A percentile compares a stretch with the other conserved stretches of the same genome.
Conservation (phyloP, 2,888 invertebrate genomes). For the Thera britannica region DNA sequence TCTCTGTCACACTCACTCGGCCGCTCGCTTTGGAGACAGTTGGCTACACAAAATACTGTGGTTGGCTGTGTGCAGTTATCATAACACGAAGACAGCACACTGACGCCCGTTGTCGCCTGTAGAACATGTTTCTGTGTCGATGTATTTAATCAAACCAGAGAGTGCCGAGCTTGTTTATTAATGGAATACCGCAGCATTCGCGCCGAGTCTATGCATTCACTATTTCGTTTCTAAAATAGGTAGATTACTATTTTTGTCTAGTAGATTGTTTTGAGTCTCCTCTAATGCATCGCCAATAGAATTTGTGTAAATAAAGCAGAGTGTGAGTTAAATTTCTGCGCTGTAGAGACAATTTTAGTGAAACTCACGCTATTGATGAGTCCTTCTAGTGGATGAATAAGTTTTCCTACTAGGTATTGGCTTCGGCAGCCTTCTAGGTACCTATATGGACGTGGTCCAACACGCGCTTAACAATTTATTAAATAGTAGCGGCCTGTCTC, state of each 20-base stretch:
- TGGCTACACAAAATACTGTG: conserved; percentile 9
- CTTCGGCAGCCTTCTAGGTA: too few relatives aligned
- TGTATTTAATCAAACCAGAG: conserved; percentile 8
- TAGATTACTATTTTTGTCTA: conserved; percentile 1
- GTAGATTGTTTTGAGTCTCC: too few relatives aligned
- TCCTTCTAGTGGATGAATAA: too few relatives aligned
- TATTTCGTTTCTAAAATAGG: conserved; percentile 7
- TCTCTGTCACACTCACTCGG: conserved; percentile 57
- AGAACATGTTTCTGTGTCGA: conserved; percentile 16
- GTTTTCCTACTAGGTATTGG: too few relatives aligned
- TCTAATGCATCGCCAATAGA: too few relatives aligned
- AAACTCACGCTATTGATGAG: too few relatives aligned
- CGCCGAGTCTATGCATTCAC: neutral
- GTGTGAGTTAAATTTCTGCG: too few relatives aligned
- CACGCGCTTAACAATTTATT: too few relatives aligned
- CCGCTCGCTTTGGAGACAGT: conserved; percentile 31
- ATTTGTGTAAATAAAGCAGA: too few relatives aligned
- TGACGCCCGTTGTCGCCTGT: conserved; percentile 6
- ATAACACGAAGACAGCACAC: conserved; percentile 21
- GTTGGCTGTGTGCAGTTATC: conserved; percentile 32
- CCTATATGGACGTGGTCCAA: too few relatives aligned
- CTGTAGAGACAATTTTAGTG: too few relatives aligned
- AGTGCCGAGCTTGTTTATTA: conserved; percentile 9
- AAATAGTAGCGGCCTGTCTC: too few relatives aligned
- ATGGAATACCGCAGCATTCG: conserved; percentile 3